Percentiles rank a stretch among this genome's conserved stretches.
phyloP scores from a whole-genome alignment of 2,888 invertebrate genomes.

The Hydrotaea cyrtoneurina region DNA sequence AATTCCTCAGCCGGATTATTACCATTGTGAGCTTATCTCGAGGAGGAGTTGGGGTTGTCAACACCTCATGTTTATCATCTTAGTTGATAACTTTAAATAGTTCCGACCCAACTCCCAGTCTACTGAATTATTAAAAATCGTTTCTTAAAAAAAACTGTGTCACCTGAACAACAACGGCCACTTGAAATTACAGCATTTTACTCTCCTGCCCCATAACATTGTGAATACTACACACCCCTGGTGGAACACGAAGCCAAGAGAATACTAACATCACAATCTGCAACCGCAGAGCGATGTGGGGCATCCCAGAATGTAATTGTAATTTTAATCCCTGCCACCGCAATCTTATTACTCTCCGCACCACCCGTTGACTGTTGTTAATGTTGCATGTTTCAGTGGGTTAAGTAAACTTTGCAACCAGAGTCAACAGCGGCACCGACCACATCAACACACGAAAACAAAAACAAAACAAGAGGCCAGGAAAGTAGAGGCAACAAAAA shows the following conservation, averaged over 20 bases:
- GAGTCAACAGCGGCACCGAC: neutral
- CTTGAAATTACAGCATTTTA: too few species aligned
- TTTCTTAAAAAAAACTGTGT: too few species aligned
- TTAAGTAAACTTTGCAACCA: conserved; percentile 1
- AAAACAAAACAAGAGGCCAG: neutral
- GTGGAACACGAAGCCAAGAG: neutral
- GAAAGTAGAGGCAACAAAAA: neutral
- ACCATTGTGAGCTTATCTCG: too few species aligned
- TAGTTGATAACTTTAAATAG: too few species aligned
- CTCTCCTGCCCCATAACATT: too few species aligned
- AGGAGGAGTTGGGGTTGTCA: too few species aligned
- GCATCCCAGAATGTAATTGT: conserved; percentile 9
- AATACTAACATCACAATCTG: neutral
- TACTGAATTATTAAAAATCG: too few species aligned
- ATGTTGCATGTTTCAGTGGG: conserved; percentile 15
- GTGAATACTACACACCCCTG: neutral
- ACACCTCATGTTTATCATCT: too few species aligned
- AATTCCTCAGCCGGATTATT: too few species aligned
- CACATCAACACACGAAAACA: neutral
- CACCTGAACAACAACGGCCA: too few species aligned
- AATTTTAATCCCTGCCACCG: conserved; percentile 14
- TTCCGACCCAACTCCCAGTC: too few species aligned
- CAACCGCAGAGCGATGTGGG: neutral
- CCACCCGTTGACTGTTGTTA: neutral
- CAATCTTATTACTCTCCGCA: neutral